Base-by-base conservation (phyloP, 2,113 vertebrate genomes). In the Tachycineta bicolor region DNA sequence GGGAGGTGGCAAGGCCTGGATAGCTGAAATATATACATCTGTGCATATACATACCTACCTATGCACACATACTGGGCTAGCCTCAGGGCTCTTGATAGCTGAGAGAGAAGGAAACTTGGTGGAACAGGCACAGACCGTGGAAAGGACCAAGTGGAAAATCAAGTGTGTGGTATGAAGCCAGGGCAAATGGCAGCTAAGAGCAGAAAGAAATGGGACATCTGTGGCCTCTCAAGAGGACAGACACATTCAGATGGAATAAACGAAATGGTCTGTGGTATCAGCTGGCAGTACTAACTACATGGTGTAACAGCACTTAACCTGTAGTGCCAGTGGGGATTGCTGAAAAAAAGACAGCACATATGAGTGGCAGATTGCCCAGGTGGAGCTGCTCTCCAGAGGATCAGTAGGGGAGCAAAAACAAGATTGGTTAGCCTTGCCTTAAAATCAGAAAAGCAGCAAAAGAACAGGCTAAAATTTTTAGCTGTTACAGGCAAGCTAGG, bases 101-200 rank as follows among this genome's bases (percentile, higher is more conserved):
- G 41, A 69, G 41, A 62, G 31, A 39, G 53, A 56, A 63, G 46
- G 37, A 22, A 58, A 18, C 2, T 33, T 60, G 44, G 10, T 67
- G 47, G 33, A 64, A 65, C 24, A 88, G 65, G 24, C 2, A 6
- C 8, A 70, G 56, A 24, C 4, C 49, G 49, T 39, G 34, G 47
- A 44, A 82, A 95, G 29, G 62, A 84, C 24, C 16, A 55, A 58
- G 19, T 13, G 22, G 29, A 26, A 86, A 76, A 69, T 58, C 13
- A 67, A 64, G n/a, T 4, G 2, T 6, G 5, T 26, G 9, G 21
- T 65, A 52, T 2, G 1, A 86, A 90, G 43, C 29, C 47, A 47
- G 49, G 13, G 21, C 15, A 47, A 37, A 59, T 0, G 0, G 37
- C 41, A 80, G 63, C 15, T 56, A 46, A 37, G 28, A 79, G 49